These are phyloP conservation scores for Lochmaea capreae DNA, from an alignment of 2,888 invertebrate genomes.

Conservation along the genomic window DNA sequence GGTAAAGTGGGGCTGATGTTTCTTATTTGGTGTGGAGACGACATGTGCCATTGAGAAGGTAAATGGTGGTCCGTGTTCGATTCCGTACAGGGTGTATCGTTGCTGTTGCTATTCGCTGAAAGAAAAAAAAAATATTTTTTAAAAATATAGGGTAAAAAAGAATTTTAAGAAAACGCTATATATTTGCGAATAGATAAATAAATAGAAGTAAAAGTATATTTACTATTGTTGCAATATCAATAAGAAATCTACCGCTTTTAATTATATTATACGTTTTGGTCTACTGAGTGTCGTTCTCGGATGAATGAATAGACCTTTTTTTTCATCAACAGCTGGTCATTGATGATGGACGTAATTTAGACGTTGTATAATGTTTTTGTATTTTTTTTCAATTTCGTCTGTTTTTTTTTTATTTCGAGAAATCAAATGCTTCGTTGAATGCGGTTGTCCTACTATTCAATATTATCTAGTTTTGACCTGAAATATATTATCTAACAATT, in stretches of 20 bases:
- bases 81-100: conserved; percentile 51
- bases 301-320: conserved; percentile 31
- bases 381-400: conserved; percentile 1
- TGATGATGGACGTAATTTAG: conserved; percentile 34
- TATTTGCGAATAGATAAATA: not conserved
- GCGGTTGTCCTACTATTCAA: conserved; percentile 19
- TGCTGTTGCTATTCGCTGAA: conserved; percentile 60
- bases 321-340: conserved; percentile 20
- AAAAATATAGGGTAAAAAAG: too few species aligned
- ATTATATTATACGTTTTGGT: conserved; percentile 33
- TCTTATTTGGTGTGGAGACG: conserved; percentile 55
- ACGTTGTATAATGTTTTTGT: conserved; percentile 32
- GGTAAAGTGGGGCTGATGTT: conserved; percentile 53
- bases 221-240: conserved; percentile 21
- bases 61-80: conserved; percentile 63
- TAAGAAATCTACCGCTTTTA: conserved; percentile 27
- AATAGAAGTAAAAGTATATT: conserved; percentile 23
- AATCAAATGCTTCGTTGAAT: conserved; percentile 27
- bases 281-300: conserved; percentile 23
- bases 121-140: too few species aligned
- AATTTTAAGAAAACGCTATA: not conserved
- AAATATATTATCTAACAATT: conserved; percentile 17
- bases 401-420: conserved; percentile 16
- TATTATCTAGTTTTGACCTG: conserved; percentile 9
- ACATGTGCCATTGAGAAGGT: conserved; percentile 51